Conservation (phyloP, 2,113 vertebrate species). For the Baryphthengus martii region DNA sequence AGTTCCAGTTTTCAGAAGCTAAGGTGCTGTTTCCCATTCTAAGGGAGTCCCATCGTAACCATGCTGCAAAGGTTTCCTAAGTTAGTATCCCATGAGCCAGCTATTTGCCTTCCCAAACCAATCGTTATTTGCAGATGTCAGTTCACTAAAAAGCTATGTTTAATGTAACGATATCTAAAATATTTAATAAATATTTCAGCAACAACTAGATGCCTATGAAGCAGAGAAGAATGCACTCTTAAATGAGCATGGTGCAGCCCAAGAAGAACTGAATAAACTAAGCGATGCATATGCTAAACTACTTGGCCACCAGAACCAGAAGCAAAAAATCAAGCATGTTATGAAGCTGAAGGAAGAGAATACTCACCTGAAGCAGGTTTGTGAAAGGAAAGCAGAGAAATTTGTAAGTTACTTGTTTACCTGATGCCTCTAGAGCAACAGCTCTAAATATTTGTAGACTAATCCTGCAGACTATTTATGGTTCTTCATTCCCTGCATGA, state of each 20-base stretch:
- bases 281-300: constrained; percentile 87
- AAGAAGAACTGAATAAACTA: constrained; percentile 89
- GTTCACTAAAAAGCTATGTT: neutral
- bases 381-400: neutral
- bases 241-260: constrained; percentile 85
- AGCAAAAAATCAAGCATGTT: constrained; percentile 97
- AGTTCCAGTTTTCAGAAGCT: neutral
- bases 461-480: neutral
- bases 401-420: rapidly evolving
- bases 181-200: constrained; percentile 62
- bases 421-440: too few relatives aligned
- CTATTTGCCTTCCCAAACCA: neutral
- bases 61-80: neutral
- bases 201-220: constrained; percentile 90
- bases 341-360: constrained; percentile 95
- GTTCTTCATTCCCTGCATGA: neutral
- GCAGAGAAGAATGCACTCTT: constrained; percentile 84
- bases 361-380: constrained; percentile 84
- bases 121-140: neutral
- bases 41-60: neutral
- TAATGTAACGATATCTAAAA: neutral
- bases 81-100: neutral
- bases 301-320: constrained; percentile 95
- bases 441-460: neutral
- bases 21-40: neutral